Conservation (phyloP, 2,888 invertebrate species). For the Lepetodrilus schrolli region DNA sequence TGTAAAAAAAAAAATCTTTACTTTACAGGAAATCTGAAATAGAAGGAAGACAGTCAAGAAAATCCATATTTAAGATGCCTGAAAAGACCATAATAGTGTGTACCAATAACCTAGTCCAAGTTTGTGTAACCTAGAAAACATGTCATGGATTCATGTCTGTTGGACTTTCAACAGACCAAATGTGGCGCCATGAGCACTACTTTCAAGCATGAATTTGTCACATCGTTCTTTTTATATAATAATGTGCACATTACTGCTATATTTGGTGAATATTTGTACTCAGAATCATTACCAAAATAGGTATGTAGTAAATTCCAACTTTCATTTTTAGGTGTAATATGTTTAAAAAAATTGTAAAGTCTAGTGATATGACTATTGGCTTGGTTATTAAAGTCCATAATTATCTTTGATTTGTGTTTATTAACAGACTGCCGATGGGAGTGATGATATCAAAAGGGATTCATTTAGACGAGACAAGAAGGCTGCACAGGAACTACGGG, state of each 20-base stretch:
- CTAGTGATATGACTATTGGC: not conserved
- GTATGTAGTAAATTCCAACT: not conserved
- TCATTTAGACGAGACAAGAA: constrained; percentile 16
- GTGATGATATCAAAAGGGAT: not conserved
- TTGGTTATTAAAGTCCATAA: not conserved
- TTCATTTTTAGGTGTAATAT: not conserved
- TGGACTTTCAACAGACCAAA: too few species aligned
- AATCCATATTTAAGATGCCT: constrained; percentile 33
- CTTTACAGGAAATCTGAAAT: constrained; percentile 32
- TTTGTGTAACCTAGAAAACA: too few species aligned
- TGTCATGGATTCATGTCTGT: too few species aligned
- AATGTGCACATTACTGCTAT: too few species aligned
- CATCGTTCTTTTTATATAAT: too few species aligned
- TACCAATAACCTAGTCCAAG: not conserved
- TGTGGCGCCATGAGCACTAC: too few species aligned
- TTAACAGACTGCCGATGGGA: not conserved
- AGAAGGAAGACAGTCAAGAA: constrained; percentile 21
- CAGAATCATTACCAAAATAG: too few species aligned
- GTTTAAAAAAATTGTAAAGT: not conserved
- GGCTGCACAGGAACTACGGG: constrained; percentile 35
- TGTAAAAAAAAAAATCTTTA: too few species aligned
- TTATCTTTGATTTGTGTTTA: not conserved
- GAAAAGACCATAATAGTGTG: constrained; percentile 35
- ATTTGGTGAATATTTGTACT: too few species aligned
- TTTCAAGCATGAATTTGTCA: not conserved